Percentiles rank a stretch among this genome's conserved stretches.
These are phyloP conservation scores for Dascillus cervinus DNA, from an alignment of 2,888 invertebrate genomes.

Conservation along the genomic window DNA sequence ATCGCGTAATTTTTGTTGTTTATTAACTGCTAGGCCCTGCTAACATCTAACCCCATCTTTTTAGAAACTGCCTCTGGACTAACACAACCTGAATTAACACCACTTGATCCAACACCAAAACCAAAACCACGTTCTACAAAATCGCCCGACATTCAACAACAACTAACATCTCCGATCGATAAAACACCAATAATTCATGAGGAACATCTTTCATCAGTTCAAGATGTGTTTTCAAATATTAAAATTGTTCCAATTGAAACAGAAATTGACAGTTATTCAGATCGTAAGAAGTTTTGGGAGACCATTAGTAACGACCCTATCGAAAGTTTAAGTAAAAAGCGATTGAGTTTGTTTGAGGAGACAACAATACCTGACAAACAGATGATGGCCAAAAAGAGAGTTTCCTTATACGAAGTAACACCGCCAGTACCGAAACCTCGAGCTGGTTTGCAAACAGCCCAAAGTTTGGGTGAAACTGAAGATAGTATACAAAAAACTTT, in stretches of 20 bases:
- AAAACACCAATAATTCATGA: slow-evolving; percentile 15
- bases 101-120: slow-evolving; percentile 25
- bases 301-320: slow-evolving; percentile 33
- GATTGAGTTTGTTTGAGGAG: slow-evolving; percentile 33
- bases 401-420: slow-evolving; percentile 31
- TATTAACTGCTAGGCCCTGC: slow-evolving; percentile 35
- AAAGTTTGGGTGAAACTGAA: slow-evolving; percentile 25
- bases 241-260: slow-evolving; percentile 15
- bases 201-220: slow-evolving; percentile 1
- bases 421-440: slow-evolving; percentile 43
- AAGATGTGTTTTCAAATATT: background rate
- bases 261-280: slow-evolving; percentile 40
- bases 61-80: slow-evolving; percentile 40
- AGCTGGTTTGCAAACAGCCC: slow-evolving; percentile 26
- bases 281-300: slow-evolving; percentile 49
- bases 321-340: slow-evolving; percentile 23
- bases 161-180: slow-evolving; percentile 13
- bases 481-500: slow-evolving; percentile 12
- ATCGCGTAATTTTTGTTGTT: too few relatives aligned
- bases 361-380: slow-evolving; percentile 22
- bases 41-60: slow-evolving; percentile 40
- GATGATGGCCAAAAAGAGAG: slow-evolving; percentile 28
- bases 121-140: slow-evolving; percentile 34
- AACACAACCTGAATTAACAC: slow-evolving; percentile 30
- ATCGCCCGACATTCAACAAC: slow-evolving; percentile 20